Percentiles rank a stretch among this genome's conserved stretches.
phyloP scores from a whole-genome alignment of 2,113 vertebrate species.

The Pontoporia blainvillei region DNA sequence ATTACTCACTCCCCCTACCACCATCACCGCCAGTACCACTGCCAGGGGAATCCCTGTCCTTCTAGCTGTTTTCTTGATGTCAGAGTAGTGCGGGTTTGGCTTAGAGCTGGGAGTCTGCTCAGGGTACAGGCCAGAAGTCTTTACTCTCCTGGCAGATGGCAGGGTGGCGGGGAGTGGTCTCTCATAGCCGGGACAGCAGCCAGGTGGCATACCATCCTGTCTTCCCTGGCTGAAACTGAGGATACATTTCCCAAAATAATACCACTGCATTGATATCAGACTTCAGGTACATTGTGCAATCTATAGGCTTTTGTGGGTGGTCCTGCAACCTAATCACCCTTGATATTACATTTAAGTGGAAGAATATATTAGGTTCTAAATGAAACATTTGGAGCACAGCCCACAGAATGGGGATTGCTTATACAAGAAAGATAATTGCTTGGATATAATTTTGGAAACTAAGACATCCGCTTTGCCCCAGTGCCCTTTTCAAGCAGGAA shows the following conservation, averaged over 20 bases:
- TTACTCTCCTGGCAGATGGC: not conserved
- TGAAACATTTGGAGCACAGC: not conserved
- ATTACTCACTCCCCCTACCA: not conserved
- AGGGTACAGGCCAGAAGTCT: not conserved
- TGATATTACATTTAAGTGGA: not conserved
- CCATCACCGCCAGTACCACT: not conserved
- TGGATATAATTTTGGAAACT: conserved; percentile 2
- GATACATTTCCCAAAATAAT: not conserved
- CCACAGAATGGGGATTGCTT: not conserved
- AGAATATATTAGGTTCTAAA: not conserved
- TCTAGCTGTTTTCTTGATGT: not conserved
- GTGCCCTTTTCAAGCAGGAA: not conserved
- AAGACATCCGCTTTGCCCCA: not conserved
- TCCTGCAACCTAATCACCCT: not conserved
- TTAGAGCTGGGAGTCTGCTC: not conserved
- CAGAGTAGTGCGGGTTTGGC: not conserved
- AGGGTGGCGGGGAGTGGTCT: not conserved
- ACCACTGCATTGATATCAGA: not conserved
- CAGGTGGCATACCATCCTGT: not conserved
- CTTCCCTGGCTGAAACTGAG: not conserved
- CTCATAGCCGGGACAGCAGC: not conserved
- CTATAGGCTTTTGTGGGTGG: not conserved
- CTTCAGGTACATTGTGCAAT: not conserved
- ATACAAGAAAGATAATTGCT: not conserved
- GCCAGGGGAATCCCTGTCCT: not conserved